These are phyloP conservation scores for Gymnoscelis rufifasciata DNA, from an alignment of 2,888 invertebrate species.

Conservation along the genomic window DNA sequence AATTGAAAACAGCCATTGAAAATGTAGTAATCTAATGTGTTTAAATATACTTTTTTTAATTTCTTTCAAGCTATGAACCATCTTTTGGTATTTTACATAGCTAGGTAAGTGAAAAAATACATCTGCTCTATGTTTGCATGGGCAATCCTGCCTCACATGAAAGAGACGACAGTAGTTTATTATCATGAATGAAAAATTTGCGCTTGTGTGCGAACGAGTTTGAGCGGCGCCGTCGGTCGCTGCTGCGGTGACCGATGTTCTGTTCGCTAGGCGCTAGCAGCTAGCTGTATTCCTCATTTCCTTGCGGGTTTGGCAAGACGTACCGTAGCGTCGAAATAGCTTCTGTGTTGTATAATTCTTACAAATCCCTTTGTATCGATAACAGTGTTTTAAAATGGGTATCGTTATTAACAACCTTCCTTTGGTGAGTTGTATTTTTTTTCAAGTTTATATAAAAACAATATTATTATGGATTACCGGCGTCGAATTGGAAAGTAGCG, in stretches of 20 bases:
- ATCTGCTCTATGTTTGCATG: conserved; percentile 36
- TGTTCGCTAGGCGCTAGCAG: conserved; percentile 24
- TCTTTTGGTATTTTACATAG: neutral
- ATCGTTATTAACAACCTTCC: conserved; percentile 68
- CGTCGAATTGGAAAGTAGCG: conserved; percentile 71
- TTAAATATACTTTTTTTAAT: neutral
- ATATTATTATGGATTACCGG: conserved; percentile 47
- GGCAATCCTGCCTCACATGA: conserved; percentile 36
- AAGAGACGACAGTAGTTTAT: conserved; percentile 58
- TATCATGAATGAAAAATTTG: conserved; percentile 71
- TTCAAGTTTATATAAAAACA: conserved; percentile 31
- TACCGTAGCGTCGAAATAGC: conserved; percentile 43
- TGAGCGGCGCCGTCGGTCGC: conserved; percentile 36
- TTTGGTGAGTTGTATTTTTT: conserved; percentile 50
- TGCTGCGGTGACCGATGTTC: conserved; percentile 36
- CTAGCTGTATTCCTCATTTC: conserved; percentile 57
- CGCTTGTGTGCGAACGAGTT: conserved; percentile 50
- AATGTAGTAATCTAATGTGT: neutral
- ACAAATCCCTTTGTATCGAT: conserved; percentile 30
- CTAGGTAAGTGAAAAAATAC: conserved; percentile 16
- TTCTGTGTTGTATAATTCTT: conserved; percentile 43
- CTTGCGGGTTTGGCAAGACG: conserved; percentile 64
- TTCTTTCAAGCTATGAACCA: neutral
- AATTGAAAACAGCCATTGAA: neutral
- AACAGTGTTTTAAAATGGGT: conserved; percentile 54